Evolutionary conservation across 2,113 vertebrate genomes (phyloP).

Genomic region (Pantherophis guttatus): DNA sequence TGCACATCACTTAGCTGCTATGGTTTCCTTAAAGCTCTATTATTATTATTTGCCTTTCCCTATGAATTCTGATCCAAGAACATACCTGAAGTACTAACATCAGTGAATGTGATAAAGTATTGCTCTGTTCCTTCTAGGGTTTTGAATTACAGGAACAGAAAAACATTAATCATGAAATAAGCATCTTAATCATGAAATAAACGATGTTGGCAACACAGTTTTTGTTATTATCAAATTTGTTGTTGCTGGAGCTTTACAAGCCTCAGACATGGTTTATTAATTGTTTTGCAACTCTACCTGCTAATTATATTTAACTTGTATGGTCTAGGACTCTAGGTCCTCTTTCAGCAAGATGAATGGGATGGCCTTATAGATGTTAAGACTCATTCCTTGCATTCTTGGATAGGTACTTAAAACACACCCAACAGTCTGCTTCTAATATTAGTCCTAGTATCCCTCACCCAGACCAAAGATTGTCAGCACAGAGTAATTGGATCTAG

Average conservation of each 20-base stretch:
- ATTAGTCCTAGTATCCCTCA: neutral
- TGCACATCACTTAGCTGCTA: neutral
- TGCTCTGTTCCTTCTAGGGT: constrained; percentile 27
- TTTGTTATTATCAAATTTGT: neutral
- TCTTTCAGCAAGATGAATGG: neutral
- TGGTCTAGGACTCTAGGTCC: neutral
- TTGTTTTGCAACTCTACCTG: constrained; percentile 24
- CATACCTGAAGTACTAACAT: neutral
- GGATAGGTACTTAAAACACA: neutral
- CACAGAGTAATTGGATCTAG: neutral
- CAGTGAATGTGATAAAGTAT: constrained; percentile 5
- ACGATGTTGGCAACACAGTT: neutral
- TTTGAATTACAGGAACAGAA: constrained; percentile 4
- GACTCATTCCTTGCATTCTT: neutral
- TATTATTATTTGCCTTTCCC: neutral
- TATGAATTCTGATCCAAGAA: neutral
- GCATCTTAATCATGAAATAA: neutral
- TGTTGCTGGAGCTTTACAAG: neutral
- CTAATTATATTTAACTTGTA: neutral
- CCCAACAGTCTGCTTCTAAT: neutral
- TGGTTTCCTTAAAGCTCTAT: neutral
- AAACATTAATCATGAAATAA: neutral
- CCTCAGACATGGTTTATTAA: constrained; percentile 29
- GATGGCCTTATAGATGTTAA: neutral
- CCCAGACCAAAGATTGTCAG: neutral